Evolutionary conservation across 2,888 invertebrate genomes (phyloP).

Genomic region (Erpobdella octoculata): DNA sequence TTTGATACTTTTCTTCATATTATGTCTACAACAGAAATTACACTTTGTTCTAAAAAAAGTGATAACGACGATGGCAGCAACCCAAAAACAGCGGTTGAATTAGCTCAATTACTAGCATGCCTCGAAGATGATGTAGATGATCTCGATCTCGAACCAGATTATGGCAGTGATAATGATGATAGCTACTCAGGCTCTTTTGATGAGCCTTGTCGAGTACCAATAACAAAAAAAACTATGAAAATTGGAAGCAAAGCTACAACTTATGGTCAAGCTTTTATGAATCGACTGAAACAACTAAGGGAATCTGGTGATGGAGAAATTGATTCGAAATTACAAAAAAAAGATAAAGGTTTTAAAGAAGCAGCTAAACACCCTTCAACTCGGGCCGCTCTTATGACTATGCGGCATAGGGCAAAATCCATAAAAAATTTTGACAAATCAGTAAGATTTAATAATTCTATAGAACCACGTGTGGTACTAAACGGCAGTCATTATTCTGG

Average conservation of each 20-base stretch:
- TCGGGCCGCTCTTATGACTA: conserved; percentile 15
- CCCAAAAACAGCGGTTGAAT: conserved; percentile 13
- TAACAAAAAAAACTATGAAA: conserved; percentile 2
- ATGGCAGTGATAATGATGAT: not conserved
- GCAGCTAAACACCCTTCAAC: conserved; percentile 9
- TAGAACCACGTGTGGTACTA: too few species aligned
- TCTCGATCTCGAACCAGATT: not conserved
- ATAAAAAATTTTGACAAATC: too few species aligned
- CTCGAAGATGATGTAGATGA: conserved; percentile 3
- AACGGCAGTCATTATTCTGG: too few species aligned
- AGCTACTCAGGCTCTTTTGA: not conserved
- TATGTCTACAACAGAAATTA: conserved; percentile 57
- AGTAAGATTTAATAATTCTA: too few species aligned
- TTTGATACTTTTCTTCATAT: conserved; percentile 47
- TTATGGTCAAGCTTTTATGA: conserved; percentile 11
- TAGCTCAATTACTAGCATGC: conserved; percentile 20
- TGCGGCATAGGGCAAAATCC: conserved; percentile 1
- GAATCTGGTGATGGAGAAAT: not conserved
- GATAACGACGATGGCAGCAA: not conserved
- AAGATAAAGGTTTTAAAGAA: conserved; percentile 10
- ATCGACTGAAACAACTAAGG: conserved; percentile 1
- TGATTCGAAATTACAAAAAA: not conserved
- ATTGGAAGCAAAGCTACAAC: conserved; percentile 5
- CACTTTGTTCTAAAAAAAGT: conserved; percentile 51
- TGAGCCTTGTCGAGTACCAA: not conserved